A percentile compares a stretch with the other conserved stretches of the same genome.
phyloP scores from a whole-genome alignment of 2,113 vertebrate genomes.

The Hypanus sabinus region DNA sequence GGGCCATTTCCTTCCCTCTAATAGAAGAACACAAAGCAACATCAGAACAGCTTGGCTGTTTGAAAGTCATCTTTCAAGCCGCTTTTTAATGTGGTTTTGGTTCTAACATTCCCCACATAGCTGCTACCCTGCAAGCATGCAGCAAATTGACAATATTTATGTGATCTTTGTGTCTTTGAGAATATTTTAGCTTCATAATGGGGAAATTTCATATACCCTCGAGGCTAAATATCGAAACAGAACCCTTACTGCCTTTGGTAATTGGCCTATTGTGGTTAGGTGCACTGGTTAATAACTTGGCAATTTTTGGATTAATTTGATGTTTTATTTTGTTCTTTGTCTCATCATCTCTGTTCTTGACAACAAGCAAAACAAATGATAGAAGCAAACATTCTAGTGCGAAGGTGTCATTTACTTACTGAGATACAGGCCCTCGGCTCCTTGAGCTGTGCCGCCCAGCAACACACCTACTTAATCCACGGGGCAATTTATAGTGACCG shows the following conservation, averaged over 20 bases:
- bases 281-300: background rate
- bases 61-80: background rate
- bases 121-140: background rate
- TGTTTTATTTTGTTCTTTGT: constrained; percentile 7
- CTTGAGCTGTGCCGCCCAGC: no score
- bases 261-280: background rate
- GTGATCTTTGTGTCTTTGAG: constrained; percentile 10
- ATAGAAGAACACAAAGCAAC: background rate
- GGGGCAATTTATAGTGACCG: no score
- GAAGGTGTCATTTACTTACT: background rate
- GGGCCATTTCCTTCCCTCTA: background rate
- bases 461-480: no score
- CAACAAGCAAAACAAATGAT: background rate
- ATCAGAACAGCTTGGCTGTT: background rate
- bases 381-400: background rate
- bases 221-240: background rate
- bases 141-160: background rate
- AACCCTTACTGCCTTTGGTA: background rate
- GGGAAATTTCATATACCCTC: background rate
- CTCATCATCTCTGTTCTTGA: background rate
- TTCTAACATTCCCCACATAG: background rate
- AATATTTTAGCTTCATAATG: background rate
- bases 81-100: constrained; percentile 13
- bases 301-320: background rate
- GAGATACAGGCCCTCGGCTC: no score